Percentiles rank a stretch among this genome's conserved stretches.
phyloP scores from a whole-genome alignment of 2,113 vertebrate species.

The Puntigrus tetrazona region DNA sequence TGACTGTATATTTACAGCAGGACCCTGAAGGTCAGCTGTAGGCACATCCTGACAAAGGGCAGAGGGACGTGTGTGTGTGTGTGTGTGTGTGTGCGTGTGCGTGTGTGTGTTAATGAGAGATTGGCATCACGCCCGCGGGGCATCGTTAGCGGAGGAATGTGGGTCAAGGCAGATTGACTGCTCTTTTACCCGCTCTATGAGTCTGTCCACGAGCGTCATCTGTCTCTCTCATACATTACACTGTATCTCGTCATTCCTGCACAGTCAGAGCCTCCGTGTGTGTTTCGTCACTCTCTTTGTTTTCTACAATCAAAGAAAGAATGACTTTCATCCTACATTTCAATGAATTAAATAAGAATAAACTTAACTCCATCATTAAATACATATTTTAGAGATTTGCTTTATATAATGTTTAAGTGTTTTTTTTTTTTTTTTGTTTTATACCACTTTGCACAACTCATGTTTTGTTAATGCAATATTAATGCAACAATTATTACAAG shows the following conservation, averaged over 20 bases:
- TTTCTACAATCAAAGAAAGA: background rate
- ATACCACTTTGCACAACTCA: background rate
- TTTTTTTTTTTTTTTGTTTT: background rate
- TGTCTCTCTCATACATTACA: conserved; percentile 6
- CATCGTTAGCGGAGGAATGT: conserved; percentile 79
- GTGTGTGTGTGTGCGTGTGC: conserved; percentile 47
- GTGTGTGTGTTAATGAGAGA: conserved; percentile 72
- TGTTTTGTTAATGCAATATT: background rate
- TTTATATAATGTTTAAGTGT: background rate
- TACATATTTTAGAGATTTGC: background rate
- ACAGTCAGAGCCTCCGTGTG: background rate
- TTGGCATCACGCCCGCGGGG: conserved; percentile 72
- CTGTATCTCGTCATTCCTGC: background rate
- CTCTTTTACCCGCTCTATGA: conserved; percentile 56
- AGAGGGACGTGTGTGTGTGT: conserved; percentile 36
- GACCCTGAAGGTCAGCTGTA: conserved; percentile 66
- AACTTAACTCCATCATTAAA: background rate
- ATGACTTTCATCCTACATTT: background rate
- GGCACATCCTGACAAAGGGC: conserved; percentile 55
- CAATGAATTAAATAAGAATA: background rate
- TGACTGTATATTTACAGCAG: conserved; percentile 66
- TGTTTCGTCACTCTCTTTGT: background rate
- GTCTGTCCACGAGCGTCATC: conserved; percentile 55
- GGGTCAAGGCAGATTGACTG: conserved; percentile 70
- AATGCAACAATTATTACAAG: background rate